Evolutionary conservation across 2,113 vertebrate species (phyloP), one percentile per base, ranked within the genome.

Genomic region (Crotophaga sulcirostris): DNA sequence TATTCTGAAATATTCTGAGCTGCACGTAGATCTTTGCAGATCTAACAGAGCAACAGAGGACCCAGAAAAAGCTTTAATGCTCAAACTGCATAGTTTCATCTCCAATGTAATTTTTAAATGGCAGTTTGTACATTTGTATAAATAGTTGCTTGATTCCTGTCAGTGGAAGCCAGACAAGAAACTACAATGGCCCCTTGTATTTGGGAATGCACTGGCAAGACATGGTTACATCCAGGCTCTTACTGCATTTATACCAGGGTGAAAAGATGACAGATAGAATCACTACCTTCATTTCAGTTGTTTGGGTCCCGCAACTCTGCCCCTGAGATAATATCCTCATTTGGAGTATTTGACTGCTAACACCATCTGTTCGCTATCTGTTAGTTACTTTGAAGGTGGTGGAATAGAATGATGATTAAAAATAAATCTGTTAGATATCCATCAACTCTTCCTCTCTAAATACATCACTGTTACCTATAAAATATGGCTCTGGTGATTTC

Each of bases 401-500:
- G 29, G 34, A 89, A 69, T n/a, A 89, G 56, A 80, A 87, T 19
- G 16, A 87, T 40, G 45, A 85, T 80, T 74, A 79, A 91, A 92
- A 85, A 88, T 54, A 64, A 69, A 89, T 44, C 36, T 89, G 21
- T 77, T 64, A 54, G 16, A 18, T 34, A 74, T 44, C 45, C 51
- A 84, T 86, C 68, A 87, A 42, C 51, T 80, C 58, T 69, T 86
- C 55, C 31, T 31, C 25, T 86, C 59, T 58, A 73, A 80, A 84
- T 34, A 52, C 9, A 13, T 34, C 49, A 44, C 47, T 59, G 19
- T 66, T 86, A 83, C 15, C 67, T 68, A 59, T 25, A 42, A 91
- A 84, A 95, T 88, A 92, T 68, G 87, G 79, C 69, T 96, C 93
- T 88, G 86, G 66, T 44, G 86, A 97, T 66, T 95, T 96, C 78